Percentiles rank a stretch among this genome's conserved stretches.
Conservation (phyloP, 2,888 invertebrate species). For the Heteromurus nitidus region DNA sequence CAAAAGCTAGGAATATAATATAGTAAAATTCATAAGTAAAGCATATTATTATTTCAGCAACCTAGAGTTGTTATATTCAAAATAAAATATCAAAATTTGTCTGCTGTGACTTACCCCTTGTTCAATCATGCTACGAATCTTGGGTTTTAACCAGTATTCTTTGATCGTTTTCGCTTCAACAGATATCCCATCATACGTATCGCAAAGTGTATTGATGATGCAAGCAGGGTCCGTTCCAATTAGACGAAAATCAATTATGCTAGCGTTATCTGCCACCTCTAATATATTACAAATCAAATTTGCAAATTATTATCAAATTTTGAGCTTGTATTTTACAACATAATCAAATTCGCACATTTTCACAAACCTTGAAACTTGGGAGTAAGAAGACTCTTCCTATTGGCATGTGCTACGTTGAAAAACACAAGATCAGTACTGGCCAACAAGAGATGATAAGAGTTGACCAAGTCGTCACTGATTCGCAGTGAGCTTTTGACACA, state of each 20-base stretch:
- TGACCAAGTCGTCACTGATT: slow-evolving; percentile 92
- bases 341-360: slow-evolving; percentile 22
- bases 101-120: slow-evolving; percentile 78
- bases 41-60: too few relatives aligned
- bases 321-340: background rate
- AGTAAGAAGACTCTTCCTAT: slow-evolving; percentile 90
- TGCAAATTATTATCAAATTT: background rate
- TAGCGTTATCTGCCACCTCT: slow-evolving; percentile 80
- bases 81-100: background rate
- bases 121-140: slow-evolving; percentile 85
- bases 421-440: slow-evolving; percentile 94
- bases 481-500: slow-evolving; percentile 90
- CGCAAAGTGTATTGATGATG: slow-evolving; percentile 88
- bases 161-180: slow-evolving; percentile 94
- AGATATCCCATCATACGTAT: slow-evolving; percentile 86
- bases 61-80: too few relatives aligned
- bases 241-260: slow-evolving; percentile 78
- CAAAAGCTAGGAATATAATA: slow-evolving; percentile 79
- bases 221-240: slow-evolving; percentile 82
- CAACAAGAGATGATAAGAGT: slow-evolving; percentile 92
- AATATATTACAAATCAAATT: slow-evolving; percentile 78
- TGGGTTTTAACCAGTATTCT: slow-evolving; percentile 88
- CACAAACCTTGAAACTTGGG: slow-evolving; percentile 85
- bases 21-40: slow-evolving; percentile 16
- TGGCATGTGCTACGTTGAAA: slow-evolving; percentile 87